Conservation (phyloP, 1,140 invertebrate species). For the Rhyacophila brunnea region DNA sequence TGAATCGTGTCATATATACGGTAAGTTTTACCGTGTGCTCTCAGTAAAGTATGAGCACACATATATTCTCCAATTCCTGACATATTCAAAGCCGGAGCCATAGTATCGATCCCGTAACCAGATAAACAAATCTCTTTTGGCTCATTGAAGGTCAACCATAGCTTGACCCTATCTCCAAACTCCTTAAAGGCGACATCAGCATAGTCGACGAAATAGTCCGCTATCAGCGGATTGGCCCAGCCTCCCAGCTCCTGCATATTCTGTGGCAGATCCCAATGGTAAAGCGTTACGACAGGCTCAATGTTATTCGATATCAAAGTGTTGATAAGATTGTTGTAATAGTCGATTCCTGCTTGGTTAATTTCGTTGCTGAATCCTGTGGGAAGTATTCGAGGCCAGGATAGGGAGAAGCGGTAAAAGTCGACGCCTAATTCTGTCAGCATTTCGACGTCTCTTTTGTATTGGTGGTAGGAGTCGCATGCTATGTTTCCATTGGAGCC, state of each 20-base stretch:
- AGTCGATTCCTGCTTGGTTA: slow-evolving; percentile 52
- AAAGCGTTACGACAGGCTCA: slow-evolving; percentile 45
- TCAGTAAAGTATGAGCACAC: slow-evolving; percentile 41
- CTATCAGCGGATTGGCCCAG: slow-evolving; percentile 36
- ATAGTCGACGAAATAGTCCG: slow-evolving; percentile 53
- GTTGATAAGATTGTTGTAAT: slow-evolving; percentile 57
- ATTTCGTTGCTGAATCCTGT: slow-evolving; percentile 45
- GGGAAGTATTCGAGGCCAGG: slow-evolving; percentile 55
- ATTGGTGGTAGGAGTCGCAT: slow-evolving; percentile 43
- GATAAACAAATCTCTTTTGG: slow-evolving; percentile 49
- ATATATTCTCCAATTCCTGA: slow-evolving; percentile 46
- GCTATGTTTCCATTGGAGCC: slow-evolving; percentile 47
- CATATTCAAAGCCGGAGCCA: slow-evolving; percentile 43
- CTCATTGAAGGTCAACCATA: slow-evolving; percentile 57
- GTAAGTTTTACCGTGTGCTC: slow-evolving; percentile 46
- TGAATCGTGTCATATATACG: slow-evolving; percentile 45
- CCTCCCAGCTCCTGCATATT: slow-evolving; percentile 38
- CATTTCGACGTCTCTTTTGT: slow-evolving; percentile 57
- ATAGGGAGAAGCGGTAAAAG: slow-evolving; percentile 57
- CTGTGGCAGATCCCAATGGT: slow-evolving; percentile 39
- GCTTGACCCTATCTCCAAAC: slow-evolving; percentile 52
- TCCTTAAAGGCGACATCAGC: slow-evolving; percentile 48
- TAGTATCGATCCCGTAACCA: slow-evolving; percentile 42
- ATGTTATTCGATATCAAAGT: slow-evolving; percentile 49
- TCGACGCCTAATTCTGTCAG: slow-evolving; percentile 50